Evolutionary conservation across 2,113 vertebrate genomes (phyloP), one percentile per base, ranked within the genome.

Genomic region (Sorex araneus): DNA sequence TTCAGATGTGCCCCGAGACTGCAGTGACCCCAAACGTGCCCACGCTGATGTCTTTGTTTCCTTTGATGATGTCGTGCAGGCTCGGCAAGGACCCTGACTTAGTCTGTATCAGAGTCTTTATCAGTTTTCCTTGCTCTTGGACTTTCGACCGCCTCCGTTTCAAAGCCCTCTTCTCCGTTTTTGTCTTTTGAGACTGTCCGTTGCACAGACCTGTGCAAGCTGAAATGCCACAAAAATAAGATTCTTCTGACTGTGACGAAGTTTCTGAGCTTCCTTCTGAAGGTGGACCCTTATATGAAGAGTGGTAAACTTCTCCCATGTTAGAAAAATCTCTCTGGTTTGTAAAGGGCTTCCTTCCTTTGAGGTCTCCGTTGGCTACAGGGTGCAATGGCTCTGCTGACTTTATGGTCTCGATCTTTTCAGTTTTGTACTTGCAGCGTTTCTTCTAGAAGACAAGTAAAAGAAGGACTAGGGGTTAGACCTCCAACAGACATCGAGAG

Each of bases 21-120:
- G 98, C 97, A 0, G 99, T 98, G 97, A 98, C 98, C 87, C 99
- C 98, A 2, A 99, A 98, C 25, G 99, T 98, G 96, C 99, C 98
- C 84, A 99, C 98, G 9, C 98, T 98, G 94, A 99, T 97, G 82
- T 99, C 99, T 97, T 99, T 98, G 98, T 99, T 99, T 97, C 99
- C 98, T 98, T 98, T 99, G 96, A 99, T 99, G 78, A 99, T 98
- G 95, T 99, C 98, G 95, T 99, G 98, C 96, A 99, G 98, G 84
- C 98, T 98, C 76, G 99, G 98, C 98, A 99, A 98, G 45, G 99
- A 98, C 30, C 97, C 98, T 0, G 98, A 96, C 76, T 98, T 98
- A 96, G 98, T 98, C 94, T 98, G 99, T 97, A 99, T 98, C 13
- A 99, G 97, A 94, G 98, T 98, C 97, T 98, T 98, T 90, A 98